Evolutionary conservation across 2,888 invertebrate species (phyloP).

Genomic region (Eupithecia inturbata): DNA sequence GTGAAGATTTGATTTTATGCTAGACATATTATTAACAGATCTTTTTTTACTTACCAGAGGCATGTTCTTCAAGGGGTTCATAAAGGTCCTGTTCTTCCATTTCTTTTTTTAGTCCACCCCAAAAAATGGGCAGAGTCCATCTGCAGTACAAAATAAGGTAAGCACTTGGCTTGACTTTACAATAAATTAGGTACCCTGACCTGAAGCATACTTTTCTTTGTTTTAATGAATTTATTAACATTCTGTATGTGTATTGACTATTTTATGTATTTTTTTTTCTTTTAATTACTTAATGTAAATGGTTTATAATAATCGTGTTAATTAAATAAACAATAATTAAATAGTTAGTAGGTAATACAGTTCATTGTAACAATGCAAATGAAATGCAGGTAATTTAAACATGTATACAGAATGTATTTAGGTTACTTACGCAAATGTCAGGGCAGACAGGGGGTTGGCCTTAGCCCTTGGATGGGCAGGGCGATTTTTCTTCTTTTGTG

Average conservation of each 20-base stretch:
- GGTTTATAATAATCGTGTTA: too few relatives aligned
- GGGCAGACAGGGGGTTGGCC: constrained; percentile 87
- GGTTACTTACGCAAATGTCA: constrained; percentile 86
- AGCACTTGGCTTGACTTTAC: neutral
- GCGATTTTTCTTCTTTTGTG: constrained; percentile 80
- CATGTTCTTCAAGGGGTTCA: constrained; percentile 89
- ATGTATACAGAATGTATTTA: neutral
- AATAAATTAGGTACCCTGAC: neutral
- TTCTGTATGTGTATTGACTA: too few relatives aligned
- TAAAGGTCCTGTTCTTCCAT: constrained; percentile 90
- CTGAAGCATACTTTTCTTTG: neutral
- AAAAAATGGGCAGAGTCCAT: constrained; percentile 92
- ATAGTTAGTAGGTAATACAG: too few relatives aligned
- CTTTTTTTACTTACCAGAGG: constrained; percentile 78
- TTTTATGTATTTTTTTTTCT: too few relatives aligned
- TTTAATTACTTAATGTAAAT: too few relatives aligned
- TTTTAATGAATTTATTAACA: too few relatives aligned
- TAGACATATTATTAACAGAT: neutral
- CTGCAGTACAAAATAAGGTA: constrained; percentile 66
- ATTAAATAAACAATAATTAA: too few relatives aligned
- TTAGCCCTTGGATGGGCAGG: constrained; percentile 86
- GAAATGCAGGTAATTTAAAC: neutral
- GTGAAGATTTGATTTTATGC: neutral
- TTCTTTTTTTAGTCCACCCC: constrained; percentile 89
- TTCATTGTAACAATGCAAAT: neutral